Percentiles rank a stretch among this genome's conserved stretches.
Conservation (phyloP, 2,888 invertebrate species). For the Tetrapedia diversipes region DNA sequence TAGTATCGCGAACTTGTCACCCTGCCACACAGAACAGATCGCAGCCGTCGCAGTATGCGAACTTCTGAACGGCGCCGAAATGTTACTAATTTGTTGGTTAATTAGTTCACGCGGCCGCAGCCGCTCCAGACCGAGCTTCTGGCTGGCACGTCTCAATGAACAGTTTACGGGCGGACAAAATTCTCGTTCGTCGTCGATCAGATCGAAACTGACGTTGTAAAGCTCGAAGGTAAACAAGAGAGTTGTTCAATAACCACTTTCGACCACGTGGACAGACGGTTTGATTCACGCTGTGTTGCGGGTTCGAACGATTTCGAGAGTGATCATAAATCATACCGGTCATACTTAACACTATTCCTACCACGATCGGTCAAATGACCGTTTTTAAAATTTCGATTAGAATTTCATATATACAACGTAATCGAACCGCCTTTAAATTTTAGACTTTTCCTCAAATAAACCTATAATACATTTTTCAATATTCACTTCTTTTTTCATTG, state of each 20-base stretch:
- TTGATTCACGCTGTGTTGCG: conserved; percentile 15
- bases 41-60: conserved; percentile 6
- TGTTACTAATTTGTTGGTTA: conserved; percentile 71
- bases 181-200: conserved; percentile 27
- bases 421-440: no score
- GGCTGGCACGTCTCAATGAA: conserved; percentile 47
- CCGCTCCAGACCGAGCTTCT: conserved; percentile 19
- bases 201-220: conserved; percentile 35
- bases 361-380: no score
- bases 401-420: no score
- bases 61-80: conserved; percentile 55
- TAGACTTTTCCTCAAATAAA: no score
- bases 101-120: conserved; percentile 63
- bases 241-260: conserved; percentile 31
- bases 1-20: background rate
- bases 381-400: no score
- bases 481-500: no score
- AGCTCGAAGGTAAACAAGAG: conserved; percentile 40
- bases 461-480: no score
- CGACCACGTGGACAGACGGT: conserved; percentile 1
- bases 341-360: no score
- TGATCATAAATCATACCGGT: no score
- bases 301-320: no score
- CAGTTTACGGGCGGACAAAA: conserved; percentile 43
- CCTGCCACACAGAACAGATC: conserved; percentile 10